Evolutionary conservation across 2,797 vertebrate species (phyloP), one percentile per base, ranked within the genome.

Genomic region (Helarctos malayanus): DNA sequence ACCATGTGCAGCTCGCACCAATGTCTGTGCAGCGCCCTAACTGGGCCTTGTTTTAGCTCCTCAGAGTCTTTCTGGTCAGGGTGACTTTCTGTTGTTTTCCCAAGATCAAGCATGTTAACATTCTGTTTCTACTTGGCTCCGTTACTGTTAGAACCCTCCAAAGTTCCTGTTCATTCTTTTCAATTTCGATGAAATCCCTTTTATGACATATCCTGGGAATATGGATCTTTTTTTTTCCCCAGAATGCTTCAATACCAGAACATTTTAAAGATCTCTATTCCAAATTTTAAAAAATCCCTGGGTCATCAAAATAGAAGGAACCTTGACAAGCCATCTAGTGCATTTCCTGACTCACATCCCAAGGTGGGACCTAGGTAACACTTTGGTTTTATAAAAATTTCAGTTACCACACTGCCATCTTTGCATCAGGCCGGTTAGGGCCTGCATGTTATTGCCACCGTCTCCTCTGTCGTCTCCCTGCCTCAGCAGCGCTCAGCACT

Each of bases 101-200:
- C 8, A 91, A 91, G 61, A 84, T 59, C 49, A 63, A 59, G 7
- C 49, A 25, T 8, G 3, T 91, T 80, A 65, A 68, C 10, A 27
- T 89, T 87, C 78, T 94, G 12, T 63, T 45, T 94, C 71, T 86
- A 73, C n/a, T 81, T 91, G 65, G 54, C 21, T 71, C 83, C 68
- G 4, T 93, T 91, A n/a, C 63, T 94, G 16, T 87, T 73, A 56
- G 68, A 94, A 85, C 3, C 32, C 57, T 38, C 57, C 41, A 7
- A 89, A 95, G 89, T 83, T 91, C 61, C 49, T 94, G 19, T 83
- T 96, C 59, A 59, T 94, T 96, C 35, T 89, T 93, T 93, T 65
- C 47, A 18, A 25, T 91, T 89, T 87, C 14, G 15, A 65, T 92
- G 35, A 93, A 94, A 92, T 65, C 41, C 4, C 45, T 95, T 88